Conservation (phyloP, 1,140 invertebrate species). For the Papilio machaon region DNA sequence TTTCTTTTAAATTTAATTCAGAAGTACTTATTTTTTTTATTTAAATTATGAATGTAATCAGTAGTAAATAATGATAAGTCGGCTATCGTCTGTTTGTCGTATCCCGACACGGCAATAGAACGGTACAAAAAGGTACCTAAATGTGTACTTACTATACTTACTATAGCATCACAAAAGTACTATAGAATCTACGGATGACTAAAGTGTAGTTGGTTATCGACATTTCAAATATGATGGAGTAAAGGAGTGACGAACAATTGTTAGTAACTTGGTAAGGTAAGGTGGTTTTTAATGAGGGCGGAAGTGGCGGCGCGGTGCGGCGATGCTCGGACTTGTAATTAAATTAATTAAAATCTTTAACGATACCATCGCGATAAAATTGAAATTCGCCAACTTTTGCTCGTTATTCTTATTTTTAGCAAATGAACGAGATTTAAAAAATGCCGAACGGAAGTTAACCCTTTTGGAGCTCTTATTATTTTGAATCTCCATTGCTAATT, state of each 20-base stretch:
- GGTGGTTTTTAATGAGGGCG: neutral
- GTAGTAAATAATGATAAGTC: too few relatives aligned
- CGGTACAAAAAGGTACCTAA: too few relatives aligned
- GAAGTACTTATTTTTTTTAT: neutral
- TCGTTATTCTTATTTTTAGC: neutral
- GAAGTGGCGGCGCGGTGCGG: neutral
- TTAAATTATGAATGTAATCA: neutral
- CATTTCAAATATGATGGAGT: neutral
- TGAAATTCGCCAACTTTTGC: neutral
- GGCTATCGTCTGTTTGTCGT: too few relatives aligned
- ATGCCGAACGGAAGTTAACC: neutral
- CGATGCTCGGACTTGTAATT: neutral
- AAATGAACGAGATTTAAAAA: neutral
- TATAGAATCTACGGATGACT: too few relatives aligned
- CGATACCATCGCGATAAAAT: conserved; percentile 7
- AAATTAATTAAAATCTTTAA: conserved; percentile 4
- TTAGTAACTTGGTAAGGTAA: neutral
- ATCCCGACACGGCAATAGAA: too few relatives aligned
- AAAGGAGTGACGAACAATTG: neutral
- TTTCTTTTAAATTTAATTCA: neutral
- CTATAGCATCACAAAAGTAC: too few relatives aligned
- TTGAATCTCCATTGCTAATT: neutral
- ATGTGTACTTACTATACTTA: too few relatives aligned
- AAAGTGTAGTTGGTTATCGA: too few relatives aligned
- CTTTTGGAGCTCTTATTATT: neutral